Base-by-base conservation (phyloP, 2,113 vertebrate species). In the Nothobranchius kuhntae region DNA sequence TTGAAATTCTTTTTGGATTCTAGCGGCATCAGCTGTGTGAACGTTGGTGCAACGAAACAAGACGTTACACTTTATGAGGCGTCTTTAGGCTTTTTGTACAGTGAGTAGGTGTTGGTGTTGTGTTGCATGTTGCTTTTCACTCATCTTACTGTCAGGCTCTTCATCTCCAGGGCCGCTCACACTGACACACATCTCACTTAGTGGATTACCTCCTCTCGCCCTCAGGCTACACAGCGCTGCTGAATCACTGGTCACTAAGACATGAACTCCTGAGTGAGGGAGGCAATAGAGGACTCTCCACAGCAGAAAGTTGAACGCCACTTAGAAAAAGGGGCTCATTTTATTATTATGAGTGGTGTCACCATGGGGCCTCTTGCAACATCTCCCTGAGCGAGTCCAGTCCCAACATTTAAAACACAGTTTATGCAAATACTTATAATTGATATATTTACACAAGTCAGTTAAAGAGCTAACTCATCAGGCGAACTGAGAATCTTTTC, bases 71-170 rank as follows among this genome's bases (percentile, higher is more conserved):
- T n/a, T 14, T 40, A 38, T 38, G 38, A 40, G 38, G 7, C 38
- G 7, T 9, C 9, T 58, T 85, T 77, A 81, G 57, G 71, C 81
- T 73, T 6, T 42, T 42, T 62, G 54, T 65, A 53, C 82, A 82
- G 53, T 48, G 51, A 85, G 83, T 75, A 61, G 65, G 77, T 78
- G 82, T 79, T 40, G 71, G 63, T 47, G 53, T 68, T 78, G 72
- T 78, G 71, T 73, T 77, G 71, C 73, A 52, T 83, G 64, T 48
- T 48, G 24, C 70, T 80, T 86, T 71, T 86, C 81, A 80, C 84
- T 87, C 82, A 78, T 87, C 84, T 85, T 83, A 67, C 78, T 84
- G 84, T 88, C 86, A 86, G 82, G 67, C 81, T 69, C 51, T 71
- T 38, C 13, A 72, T 73, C 76, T 75, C 76, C 73, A 51, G 36